Conservation (phyloP, 2,797 vertebrate species). For the Acanthurus tractus region DNA sequence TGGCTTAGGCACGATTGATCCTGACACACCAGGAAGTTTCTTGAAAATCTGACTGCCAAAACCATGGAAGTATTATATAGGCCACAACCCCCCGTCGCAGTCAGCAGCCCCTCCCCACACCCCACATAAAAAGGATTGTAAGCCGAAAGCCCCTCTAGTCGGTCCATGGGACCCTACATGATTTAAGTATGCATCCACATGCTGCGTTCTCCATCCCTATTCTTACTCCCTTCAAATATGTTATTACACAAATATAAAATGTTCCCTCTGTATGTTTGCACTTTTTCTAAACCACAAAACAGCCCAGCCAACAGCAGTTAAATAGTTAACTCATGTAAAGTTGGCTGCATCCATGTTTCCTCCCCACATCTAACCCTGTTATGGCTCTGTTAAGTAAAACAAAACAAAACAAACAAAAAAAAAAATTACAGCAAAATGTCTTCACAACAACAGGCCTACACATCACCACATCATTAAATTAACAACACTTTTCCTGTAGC, state of each 20-base stretch:
- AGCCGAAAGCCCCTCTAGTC: conserved; percentile 65
- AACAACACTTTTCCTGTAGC: conserved; percentile 63
- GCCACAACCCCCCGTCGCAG: conserved; percentile 77
- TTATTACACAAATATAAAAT: not conserved
- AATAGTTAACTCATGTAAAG: not conserved
- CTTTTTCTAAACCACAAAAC: not conserved
- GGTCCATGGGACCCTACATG: conserved; percentile 41
- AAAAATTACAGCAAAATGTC: not conserved
- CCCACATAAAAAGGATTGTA: conserved; percentile 69
- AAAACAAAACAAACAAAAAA: not conserved
- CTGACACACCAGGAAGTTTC: conserved; percentile 88
- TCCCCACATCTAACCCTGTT: conserved; percentile 10
- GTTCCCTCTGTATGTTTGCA: not conserved
- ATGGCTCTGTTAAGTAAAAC: not conserved
- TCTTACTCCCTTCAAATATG: not conserved
- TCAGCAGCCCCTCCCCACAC: conserved; percentile 62
- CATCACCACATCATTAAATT: conserved; percentile 52
- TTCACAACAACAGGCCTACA: conserved; percentile 20
- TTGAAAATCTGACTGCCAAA: conserved; percentile 83
- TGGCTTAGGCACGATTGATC: conserved; percentile 88
- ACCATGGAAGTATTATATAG: conserved; percentile 82
- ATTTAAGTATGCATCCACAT: conserved; percentile 47
- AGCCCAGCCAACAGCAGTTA: not conserved
- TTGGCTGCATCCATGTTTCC: not conserved
- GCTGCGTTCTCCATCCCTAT: conserved; percentile 7